Conservation (phyloP, 1,140 invertebrate species). For the Philopotamus ludificatus region DNA sequence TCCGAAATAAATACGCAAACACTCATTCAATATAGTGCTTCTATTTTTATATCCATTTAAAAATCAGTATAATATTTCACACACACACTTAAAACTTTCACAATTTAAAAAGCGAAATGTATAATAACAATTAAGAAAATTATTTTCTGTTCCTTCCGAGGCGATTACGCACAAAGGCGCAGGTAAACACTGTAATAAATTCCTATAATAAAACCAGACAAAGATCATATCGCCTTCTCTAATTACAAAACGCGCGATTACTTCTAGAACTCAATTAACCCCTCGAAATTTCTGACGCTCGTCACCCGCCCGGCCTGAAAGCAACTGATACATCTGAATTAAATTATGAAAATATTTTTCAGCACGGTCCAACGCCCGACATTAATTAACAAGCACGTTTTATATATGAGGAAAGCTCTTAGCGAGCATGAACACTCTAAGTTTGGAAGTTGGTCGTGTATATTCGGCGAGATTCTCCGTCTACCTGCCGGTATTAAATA, state of each 20-base stretch:
- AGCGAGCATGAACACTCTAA: background rate
- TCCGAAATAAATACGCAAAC: no score
- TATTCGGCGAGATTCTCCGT: background rate
- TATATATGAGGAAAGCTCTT: background rate
- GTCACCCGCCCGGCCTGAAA: no score
- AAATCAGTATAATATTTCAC: no score
- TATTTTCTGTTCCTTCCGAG: no score
- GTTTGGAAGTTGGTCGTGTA: background rate
- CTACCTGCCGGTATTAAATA: background rate
- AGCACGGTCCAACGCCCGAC: no score
- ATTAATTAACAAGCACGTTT: background rate
- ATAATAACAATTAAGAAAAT: no score
- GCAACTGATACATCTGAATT: no score
- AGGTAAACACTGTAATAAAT: background rate
- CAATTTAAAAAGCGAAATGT: no score
- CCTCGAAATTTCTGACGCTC: background rate
- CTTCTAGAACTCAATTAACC: slow-evolving; percentile 19
- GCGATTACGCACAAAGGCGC: background rate
- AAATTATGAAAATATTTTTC: no score
- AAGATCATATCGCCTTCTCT: slow-evolving; percentile 20
- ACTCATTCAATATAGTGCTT: no score
- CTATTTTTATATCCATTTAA: no score
- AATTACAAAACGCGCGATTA: slow-evolving; percentile 13
- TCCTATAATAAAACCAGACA: background rate
- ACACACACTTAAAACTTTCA: no score